These are phyloP conservation scores for Morus bassanus DNA, from an alignment of 2,797 vertebrate genomes.

Conservation along the genomic window DNA sequence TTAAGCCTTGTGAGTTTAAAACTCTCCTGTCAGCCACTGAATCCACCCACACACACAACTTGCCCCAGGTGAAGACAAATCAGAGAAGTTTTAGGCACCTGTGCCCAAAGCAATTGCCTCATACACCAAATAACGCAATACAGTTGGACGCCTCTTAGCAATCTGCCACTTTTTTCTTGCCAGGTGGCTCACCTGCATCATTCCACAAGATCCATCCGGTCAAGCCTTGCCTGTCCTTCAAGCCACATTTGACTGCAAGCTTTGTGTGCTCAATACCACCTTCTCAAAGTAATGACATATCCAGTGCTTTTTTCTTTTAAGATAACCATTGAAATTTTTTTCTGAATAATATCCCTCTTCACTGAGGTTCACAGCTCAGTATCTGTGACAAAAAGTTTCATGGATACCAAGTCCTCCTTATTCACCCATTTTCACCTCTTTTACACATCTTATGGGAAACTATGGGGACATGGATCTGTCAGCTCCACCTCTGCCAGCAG, in stretches of 20 bases:
- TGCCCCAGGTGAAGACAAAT: neutral
- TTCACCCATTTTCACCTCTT: neutral
- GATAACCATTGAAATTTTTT: neutral
- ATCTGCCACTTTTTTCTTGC: neutral
- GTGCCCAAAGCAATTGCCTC: neutral
- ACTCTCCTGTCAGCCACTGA: neutral
- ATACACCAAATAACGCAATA: neutral
- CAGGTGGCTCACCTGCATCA: neutral
- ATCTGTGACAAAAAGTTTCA: neutral
- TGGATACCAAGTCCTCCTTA: neutral
- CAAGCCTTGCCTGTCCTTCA: neutral
- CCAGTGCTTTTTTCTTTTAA: neutral
- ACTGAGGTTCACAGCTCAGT: neutral
- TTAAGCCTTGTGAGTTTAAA: neutral
- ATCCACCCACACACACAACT: neutral
- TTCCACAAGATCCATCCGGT: neutral
- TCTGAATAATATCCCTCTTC: neutral
- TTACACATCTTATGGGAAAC: neutral
- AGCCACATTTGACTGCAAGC: neutral
- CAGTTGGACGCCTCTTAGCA: neutral
- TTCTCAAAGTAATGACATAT: neutral
- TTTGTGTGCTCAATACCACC: neutral
- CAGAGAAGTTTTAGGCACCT: neutral
- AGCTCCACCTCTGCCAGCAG: neutral
- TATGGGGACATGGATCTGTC: neutral